Evolutionary conservation across 2,888 invertebrate species (phyloP).

Genomic region (Eupelmus urozonus): DNA sequence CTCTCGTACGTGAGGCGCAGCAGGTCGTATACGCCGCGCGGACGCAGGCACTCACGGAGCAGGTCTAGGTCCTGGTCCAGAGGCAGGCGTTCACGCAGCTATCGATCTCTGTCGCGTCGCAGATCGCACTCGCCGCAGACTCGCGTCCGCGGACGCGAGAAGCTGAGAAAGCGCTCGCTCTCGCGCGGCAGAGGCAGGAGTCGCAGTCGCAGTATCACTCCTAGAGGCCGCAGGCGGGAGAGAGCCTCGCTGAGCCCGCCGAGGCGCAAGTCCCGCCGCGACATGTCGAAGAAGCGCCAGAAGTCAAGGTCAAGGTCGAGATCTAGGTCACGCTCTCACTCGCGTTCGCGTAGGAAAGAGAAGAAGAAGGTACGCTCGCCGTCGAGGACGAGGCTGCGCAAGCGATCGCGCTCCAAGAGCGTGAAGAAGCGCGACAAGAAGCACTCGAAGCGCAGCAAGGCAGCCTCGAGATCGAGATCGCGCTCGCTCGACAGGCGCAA

Average conservation of each 20-base stretch:
- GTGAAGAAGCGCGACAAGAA: constrained; percentile 73
- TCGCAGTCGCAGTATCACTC: constrained; percentile 46
- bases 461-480: constrained; percentile 66
- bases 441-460: constrained; percentile 73
- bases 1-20: constrained; percentile 70
- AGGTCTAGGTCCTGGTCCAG: constrained; percentile 63
- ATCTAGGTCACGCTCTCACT: constrained; percentile 66
- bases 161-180: constrained; percentile 60
- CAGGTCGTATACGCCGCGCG: constrained; percentile 36
- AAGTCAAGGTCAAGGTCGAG: constrained; percentile 68
- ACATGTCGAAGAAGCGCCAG: constrained; percentile 62
- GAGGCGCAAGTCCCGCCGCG: constrained; percentile 61
- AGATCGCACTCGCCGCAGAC: constrained; percentile 66
- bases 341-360: constrained; percentile 61
- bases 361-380: constrained; percentile 44
- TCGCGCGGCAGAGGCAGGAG: constrained; percentile 62
- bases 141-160: constrained; percentile 62
- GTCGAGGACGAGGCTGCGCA: constrained; percentile 60
- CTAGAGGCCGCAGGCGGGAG: constrained; percentile 42
- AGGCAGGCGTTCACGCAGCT: constrained; percentile 67
- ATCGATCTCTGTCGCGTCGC: constrained; percentile 67
- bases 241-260: constrained; percentile 55
- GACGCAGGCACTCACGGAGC: constrained; percentile 57
- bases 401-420: constrained; percentile 71
- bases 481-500: constrained; percentile 68